Base-by-base conservation (phyloP, 2,797 vertebrate species). In the Clarias laeviceps region DNA sequence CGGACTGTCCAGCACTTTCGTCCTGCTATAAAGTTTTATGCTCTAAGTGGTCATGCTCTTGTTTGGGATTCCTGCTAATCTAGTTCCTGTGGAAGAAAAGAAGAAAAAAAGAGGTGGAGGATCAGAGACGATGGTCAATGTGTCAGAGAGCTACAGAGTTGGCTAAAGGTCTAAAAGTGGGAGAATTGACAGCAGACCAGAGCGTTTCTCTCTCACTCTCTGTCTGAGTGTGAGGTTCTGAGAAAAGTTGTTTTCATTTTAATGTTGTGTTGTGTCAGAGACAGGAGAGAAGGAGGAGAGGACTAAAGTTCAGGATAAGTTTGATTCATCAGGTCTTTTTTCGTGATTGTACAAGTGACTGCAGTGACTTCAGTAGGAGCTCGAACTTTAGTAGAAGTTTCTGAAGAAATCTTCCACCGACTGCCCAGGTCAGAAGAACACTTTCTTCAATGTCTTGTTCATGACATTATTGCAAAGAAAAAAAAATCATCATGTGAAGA, bases 191-290 rank as follows among this genome's bases (percentile, higher is more conserved):
- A 64, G 24, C 37, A 79, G 57, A 61, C 29, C 54, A 57, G 17
- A 77, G 27, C 14, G 7, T 7, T 56, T 12, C 27, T 8, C 73
- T 20, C 24, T 27, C 72, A 17, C 0, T 70, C 69, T 6, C 20
- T 50, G 22, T 22, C 59, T 79, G 57, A 37, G 32, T n/a, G 34
- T 64, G 1, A 29, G 59, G 64, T 62, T 61, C n/a, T 62, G 34
- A 34, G 77, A 64, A 34, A 12, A 64, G 77, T 80, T 80, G 57
- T 64, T 80, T 80, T 80, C 12, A 80, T 80, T 62, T 80, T 80
- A 64, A 40, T 64, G 22, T 80, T 45, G 56, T 61, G 27, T 34
- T 59, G 59, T 64, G 27, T 76, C 50, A 74, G 88, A 91, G 91
- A 91, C 90, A 90, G 80, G n/a, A 14, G 20, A 37, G 18, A 50